Base-by-base conservation (phyloP, 1,140 invertebrate genomes). In the Euwallacea fornicatus region DNA sequence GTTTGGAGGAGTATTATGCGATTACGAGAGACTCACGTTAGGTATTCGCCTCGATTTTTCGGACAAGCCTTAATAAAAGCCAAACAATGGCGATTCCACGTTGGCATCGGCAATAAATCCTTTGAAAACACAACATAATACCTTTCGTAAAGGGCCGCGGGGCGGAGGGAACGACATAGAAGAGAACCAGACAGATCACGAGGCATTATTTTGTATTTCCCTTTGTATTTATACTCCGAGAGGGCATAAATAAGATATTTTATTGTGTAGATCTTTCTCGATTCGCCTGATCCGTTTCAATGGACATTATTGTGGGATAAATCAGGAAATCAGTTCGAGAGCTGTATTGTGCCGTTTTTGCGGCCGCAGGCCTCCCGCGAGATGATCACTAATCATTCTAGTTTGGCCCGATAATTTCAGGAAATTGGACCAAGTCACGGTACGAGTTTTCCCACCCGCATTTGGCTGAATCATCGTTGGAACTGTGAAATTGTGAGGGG, bases 231-330 rank as follows among this genome's bases (percentile, higher is more conserved):
- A 68, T 68, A 60, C 66, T 47, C 59, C 55, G 8, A 55, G 42
- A 58, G 43, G 66, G 64, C 56, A 68, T 68, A 68, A 68, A 68
- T 68, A 68, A 68, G 66, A 68, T 60, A 68, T 68, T 68, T 68
- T 60, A 68, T 68, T 68, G 66, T 68, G 47, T 60, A 47, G 56
- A 55, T 58, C 53, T 46, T 7, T 21, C 10, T 59, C 42, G 21
- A 47, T 59, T 41, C 41, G 41, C 21, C 44, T 60, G 66, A 68
- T 68, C 56, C 56, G 13, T 59, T 68, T 68, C 66, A 60, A 68
- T 68, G 4, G 66, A 42, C 54, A 44, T 59, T 68, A 59, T 59
- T 60, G 42, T 42, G 42, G 56, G 64, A 68, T 68, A 68, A 68
- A 68, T 68, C 66, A 68, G 43, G 47, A 68, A 68, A 68, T 68